Evolutionary conservation across 2,888 invertebrate species (phyloP).

Genomic region (Lordiphosa andalusiaca): DNA sequence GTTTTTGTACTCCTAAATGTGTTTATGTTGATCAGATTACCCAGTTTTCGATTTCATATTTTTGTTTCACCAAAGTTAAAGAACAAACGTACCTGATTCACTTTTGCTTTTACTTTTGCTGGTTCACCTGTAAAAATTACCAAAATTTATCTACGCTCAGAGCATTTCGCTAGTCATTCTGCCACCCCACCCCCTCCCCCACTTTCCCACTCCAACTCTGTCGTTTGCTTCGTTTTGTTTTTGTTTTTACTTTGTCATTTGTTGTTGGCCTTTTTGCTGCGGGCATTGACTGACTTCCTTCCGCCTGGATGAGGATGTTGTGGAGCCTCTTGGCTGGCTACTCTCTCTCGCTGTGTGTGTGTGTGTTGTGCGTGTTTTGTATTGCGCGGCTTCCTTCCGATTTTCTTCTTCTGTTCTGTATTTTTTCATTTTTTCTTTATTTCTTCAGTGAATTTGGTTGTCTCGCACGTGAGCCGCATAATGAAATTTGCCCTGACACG

Average conservation of each 20-base stretch:
- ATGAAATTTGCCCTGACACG: constrained; percentile 57
- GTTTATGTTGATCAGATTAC: too few species aligned
- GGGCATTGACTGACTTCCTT: constrained; percentile 75
- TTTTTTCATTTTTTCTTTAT: constrained; percentile 62
- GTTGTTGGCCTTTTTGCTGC: constrained; percentile 63
- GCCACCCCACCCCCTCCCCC: neutral
- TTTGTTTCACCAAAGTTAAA: neutral
- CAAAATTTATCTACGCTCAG: constrained; percentile 43
- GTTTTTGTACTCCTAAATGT: too few species aligned
- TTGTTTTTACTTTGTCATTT: constrained; percentile 67
- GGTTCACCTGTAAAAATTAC: constrained; percentile 41
- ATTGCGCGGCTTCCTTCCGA: constrained; percentile 70
- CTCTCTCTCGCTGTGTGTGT: constrained; percentile 2
- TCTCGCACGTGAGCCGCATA: constrained; percentile 78
- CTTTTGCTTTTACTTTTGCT: constrained; percentile 38
- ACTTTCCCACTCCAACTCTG: constrained; percentile 15
- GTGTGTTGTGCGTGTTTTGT: constrained; percentile 63
- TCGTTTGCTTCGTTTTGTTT: constrained; percentile 62
- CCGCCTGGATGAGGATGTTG: constrained; percentile 26
- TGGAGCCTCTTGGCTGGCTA: constrained; percentile 19
- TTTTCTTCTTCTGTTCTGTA: constrained; percentile 42
- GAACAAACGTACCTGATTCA: constrained; percentile 20
- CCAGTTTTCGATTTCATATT: too few species aligned
- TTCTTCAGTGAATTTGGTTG: constrained; percentile 77
- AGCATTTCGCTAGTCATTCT: constrained; percentile 49